phyloP scores from a whole-genome alignment of 37 sponge, comb jelly and placozoan species.

The Halichondria panicea region DNA sequence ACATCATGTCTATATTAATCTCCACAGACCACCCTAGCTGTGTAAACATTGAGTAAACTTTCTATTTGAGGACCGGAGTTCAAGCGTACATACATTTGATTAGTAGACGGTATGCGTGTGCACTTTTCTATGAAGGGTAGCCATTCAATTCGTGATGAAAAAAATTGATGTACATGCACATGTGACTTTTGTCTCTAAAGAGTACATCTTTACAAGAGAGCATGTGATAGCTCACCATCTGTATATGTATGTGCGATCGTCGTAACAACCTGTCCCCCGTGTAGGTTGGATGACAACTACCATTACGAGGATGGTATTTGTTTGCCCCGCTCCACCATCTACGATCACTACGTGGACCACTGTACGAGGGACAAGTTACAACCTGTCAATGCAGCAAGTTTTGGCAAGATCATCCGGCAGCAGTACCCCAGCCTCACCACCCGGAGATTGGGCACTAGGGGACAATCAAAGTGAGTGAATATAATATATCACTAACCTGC shows the following conservation, averaged over 20 bases:
- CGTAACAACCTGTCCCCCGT: neutral
- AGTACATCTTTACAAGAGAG: neutral
- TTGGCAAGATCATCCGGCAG: slow-evolving; percentile 83
- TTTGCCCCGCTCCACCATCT: slow-evolving; percentile 87
- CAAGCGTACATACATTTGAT: too few relatives aligned
- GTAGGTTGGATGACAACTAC: slow-evolving; percentile 89
- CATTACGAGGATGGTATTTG: slow-evolving; percentile 82
- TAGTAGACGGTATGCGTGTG: too few relatives aligned
- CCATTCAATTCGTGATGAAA: too few relatives aligned
- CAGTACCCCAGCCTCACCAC: slow-evolving; percentile 81
- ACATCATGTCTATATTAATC: too few relatives aligned
- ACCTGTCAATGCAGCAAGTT: slow-evolving; percentile 97
- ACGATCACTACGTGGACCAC: slow-evolving; percentile 91
- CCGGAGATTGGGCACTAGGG: slow-evolving; percentile 86
- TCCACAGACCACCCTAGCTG: too few relatives aligned
- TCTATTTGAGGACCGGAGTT: too few relatives aligned
- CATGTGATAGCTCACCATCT: neutral
- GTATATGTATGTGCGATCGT: too few relatives aligned
- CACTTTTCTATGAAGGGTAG: too few relatives aligned
- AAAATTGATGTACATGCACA: too few relatives aligned
- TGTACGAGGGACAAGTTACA: slow-evolving; percentile 64
- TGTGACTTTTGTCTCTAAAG: neutral
- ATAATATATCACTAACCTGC: too few relatives aligned
- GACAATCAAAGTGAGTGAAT: slow-evolving; percentile 59
- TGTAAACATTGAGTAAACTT: too few relatives aligned